Conservation (phyloP, 2,888 invertebrate species). For the Drosophila prolongata region DNA sequence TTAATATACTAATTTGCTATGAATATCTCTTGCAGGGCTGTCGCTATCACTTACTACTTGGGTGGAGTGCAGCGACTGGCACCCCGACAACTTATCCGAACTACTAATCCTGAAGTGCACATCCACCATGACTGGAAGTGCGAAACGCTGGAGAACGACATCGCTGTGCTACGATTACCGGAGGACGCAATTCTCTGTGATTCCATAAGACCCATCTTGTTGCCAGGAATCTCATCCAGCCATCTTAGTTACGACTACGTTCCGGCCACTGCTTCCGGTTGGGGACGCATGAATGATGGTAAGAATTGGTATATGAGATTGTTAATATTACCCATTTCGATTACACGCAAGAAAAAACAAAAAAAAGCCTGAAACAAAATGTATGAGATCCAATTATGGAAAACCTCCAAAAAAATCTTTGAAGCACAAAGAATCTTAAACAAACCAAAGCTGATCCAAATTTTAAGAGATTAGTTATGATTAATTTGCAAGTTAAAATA, state of each 20-base stretch:
- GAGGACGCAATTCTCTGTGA: background rate
- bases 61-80: slow-evolving; percentile 42
- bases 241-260: slow-evolving; percentile 30
- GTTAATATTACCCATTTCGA: no score
- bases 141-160: slow-evolving; percentile 49
- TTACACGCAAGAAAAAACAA: no score
- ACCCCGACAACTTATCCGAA: slow-evolving; percentile 39
- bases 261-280: slow-evolving; percentile 53
- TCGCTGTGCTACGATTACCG: slow-evolving; percentile 43
- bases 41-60: slow-evolving; percentile 48
- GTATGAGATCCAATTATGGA: no score
- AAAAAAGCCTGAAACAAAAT: no score
- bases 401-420: no score
- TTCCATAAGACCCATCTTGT: slow-evolving; percentile 20
- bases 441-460: no score
- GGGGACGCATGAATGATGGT: slow-evolving; percentile 61
- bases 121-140: slow-evolving; percentile 76
- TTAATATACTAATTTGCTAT: background rate
- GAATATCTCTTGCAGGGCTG: slow-evolving; percentile 18
- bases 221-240: slow-evolving; percentile 24
- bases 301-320: background rate
- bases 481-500: no score
- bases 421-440: no score
- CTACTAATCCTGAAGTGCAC: slow-evolving; percentile 40
- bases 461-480: no score